Evolutionary conservation across 2,888 invertebrate species (phyloP).

Genomic region (Brachycybe producta): DNA sequence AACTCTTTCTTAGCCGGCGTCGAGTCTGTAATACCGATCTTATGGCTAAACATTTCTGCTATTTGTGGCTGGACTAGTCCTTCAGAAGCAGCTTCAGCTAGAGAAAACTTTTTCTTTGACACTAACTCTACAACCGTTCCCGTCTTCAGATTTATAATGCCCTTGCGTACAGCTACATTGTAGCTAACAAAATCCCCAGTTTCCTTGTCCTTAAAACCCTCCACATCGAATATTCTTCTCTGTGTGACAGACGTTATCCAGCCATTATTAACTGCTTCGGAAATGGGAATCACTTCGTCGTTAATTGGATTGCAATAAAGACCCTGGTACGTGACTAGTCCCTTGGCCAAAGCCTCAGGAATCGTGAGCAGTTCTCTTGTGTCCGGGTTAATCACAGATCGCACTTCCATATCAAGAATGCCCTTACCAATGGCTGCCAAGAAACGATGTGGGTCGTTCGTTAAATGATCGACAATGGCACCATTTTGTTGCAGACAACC

Average conservation of each 20-base stretch:
- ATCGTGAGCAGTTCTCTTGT: slow-evolving; percentile 68
- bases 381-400: slow-evolving; percentile 69
- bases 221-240: slow-evolving; percentile 81
- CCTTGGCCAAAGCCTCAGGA: slow-evolving; percentile 66
- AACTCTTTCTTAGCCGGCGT: slow-evolving; percentile 58
- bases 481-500: slow-evolving; percentile 63
- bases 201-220: slow-evolving; percentile 71
- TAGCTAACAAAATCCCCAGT: slow-evolving; percentile 71
- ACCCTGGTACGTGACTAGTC: slow-evolving; percentile 61
- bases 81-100: slow-evolving; percentile 30
- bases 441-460: slow-evolving; percentile 54
- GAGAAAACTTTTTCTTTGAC: slow-evolving; percentile 25
- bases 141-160: slow-evolving; percentile 54
- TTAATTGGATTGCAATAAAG: slow-evolving; percentile 62
- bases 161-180: slow-evolving; percentile 63
- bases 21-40: slow-evolving; percentile 58
- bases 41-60: slow-evolving; percentile 62
- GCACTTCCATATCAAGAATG: slow-evolving; percentile 68
- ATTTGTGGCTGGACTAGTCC: slow-evolving; percentile 33
- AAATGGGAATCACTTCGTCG: slow-evolving; percentile 57
- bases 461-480: slow-evolving; percentile 66
- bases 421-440: slow-evolving; percentile 76
- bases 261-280: slow-evolving; percentile 79
- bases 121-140: slow-evolving; percentile 27
- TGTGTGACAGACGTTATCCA: slow-evolving; percentile 74